Base-by-base conservation (phyloP, 1,140 invertebrate genomes). In the Drosophila athabasca region DNA sequence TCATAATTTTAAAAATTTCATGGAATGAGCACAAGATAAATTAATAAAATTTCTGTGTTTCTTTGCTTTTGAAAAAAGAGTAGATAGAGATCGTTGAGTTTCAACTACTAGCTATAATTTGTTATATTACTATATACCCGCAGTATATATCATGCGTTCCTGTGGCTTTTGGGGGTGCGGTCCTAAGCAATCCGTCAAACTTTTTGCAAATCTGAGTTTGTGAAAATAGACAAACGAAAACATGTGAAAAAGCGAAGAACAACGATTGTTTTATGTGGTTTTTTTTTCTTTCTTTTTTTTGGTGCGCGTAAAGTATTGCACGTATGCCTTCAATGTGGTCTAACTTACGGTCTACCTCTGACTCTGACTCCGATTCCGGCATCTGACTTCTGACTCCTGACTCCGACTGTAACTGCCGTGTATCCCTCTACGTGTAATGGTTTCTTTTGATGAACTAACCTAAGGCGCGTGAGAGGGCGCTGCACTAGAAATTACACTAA, bases 21-120 rank as follows among this genome's bases (percentile, higher is more conserved):
- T 87, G 82, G 82, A 87, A 87, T 87, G 82, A 88, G 82, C 82
- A 79, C 82, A 87, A 87, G 79, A 78, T 88, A 87, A 87, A 82
- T 82, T 68, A 82, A 81, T 82, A 73, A 82, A 73, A 81, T 79
- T 62, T 72, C 58, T 69, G 80, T 67, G 77, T 83, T 72, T 60
- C 72, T 45, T 79, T 72, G 62, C 66, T 80, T 65, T 62, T 64
- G 31, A 60, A 82, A 85, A 87, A 85, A 66, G 67, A 68, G 59
- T 82, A 88, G 83, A 87, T 74, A 88, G 82, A 87, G 82, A 87
- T 87, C 82, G 78, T 87, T 88, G 74, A 61, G 79, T 83, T 87
- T 69, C 72, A 68, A 62, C 72, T 76, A 88, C 75, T 88, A 88
- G 71, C 83, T 76, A 78, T 77, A 85, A 82, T 78, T 85, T 64